Evolutionary conservation across 2,113 vertebrate species (phyloP).

Genomic region (Phalacrocorax aristotelis): DNA sequence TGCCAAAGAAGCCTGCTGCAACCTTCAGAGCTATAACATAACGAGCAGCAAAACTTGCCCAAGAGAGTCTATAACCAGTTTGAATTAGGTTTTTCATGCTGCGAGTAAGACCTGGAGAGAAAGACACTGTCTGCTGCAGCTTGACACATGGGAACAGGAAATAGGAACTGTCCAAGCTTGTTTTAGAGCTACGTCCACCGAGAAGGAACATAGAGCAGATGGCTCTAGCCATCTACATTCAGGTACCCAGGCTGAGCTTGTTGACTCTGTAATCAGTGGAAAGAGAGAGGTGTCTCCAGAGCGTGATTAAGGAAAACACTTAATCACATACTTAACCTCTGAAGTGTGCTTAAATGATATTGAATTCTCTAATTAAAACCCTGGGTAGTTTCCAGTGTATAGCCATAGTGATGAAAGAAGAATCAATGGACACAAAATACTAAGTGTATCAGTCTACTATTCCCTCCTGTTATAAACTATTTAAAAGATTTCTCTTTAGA

Average conservation of each 20-base stretch:
- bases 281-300: not conserved
- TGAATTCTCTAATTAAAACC: not conserved
- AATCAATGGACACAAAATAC: not conserved
- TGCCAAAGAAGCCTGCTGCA: not conserved
- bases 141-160: not conserved
- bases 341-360: not conserved
- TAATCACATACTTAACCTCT: slow-evolving; percentile 15
- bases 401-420: not conserved
- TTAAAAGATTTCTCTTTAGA: not conserved
- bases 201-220: not conserved
- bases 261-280: not conserved
- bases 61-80: not conserved
- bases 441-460: not conserved
- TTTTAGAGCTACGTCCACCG: not conserved
- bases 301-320: not conserved
- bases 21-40: not conserved
- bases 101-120: not conserved
- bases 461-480: not conserved
- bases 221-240: not conserved
- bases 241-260: not conserved
- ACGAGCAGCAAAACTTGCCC: not conserved
- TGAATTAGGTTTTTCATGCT: not conserved
- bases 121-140: not conserved
- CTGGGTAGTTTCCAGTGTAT: not conserved
- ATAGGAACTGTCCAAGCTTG: not conserved